Conservation (phyloP, 1,140 invertebrate genomes). For the Apis laboriosa region DNA sequence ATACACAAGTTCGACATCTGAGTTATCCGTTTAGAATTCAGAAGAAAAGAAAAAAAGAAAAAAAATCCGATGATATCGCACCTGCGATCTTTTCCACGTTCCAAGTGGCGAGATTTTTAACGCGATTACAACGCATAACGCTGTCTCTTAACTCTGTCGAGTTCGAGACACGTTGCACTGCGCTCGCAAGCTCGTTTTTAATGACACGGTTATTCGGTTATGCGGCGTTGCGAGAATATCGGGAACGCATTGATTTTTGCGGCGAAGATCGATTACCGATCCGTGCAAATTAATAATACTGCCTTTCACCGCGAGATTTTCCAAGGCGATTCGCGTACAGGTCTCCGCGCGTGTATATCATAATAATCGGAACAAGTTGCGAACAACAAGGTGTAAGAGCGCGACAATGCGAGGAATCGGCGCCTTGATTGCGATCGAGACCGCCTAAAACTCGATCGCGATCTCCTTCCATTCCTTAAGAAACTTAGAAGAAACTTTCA, state of each 20-base stretch:
- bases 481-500: too few relatives aligned
- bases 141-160: not conserved
- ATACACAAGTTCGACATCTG: too few relatives aligned
- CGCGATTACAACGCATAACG: not conserved
- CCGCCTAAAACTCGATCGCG: too few relatives aligned
- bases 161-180: not conserved
- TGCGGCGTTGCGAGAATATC: conserved; percentile 26
- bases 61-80: too few relatives aligned
- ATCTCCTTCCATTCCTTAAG: too few relatives aligned
- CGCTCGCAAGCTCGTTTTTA: not conserved
- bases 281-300: conserved; percentile 44
- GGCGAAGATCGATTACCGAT: conserved; percentile 38
- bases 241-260: conserved; percentile 31
- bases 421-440: not conserved
- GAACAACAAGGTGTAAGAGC: not conserved
- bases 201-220: conserved; percentile 16
- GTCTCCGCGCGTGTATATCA: conserved; percentile 7
- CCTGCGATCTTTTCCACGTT: not conserved
- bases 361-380: conserved; percentile 4
- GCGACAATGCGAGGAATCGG: conserved; percentile 19
- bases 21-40: too few relatives aligned
- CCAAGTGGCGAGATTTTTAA: not conserved
- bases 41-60: too few relatives aligned
- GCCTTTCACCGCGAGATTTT: conserved; percentile 42
- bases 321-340: conserved; percentile 31